Conservation (phyloP, 2,113 vertebrate genomes). For the Lanius ludovicianus region DNA sequence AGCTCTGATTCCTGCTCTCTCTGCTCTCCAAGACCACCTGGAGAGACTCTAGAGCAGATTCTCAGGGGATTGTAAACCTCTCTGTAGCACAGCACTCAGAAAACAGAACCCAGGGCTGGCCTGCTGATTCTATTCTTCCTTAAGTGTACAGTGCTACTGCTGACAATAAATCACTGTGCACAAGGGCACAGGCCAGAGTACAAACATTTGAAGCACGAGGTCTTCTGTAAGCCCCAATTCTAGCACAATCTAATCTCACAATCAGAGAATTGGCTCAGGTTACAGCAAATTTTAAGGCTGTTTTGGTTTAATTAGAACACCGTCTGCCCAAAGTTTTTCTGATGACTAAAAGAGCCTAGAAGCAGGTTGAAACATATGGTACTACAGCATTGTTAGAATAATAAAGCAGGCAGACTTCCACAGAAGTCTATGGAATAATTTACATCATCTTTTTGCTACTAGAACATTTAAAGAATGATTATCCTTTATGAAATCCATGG, state of each 20-base stretch:
- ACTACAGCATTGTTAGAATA: background rate
- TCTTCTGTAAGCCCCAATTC: background rate
- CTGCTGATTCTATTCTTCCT: background rate
- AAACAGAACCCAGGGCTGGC: background rate
- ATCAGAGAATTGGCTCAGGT: background rate
- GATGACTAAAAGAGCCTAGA: background rate
- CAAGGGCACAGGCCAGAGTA: background rate
- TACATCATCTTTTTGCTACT: background rate
- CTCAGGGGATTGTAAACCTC: background rate
- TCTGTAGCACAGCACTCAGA: background rate
- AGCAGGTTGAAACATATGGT: slow-evolving; percentile 16
- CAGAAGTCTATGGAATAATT: background rate
- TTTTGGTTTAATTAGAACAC: slow-evolving; percentile 1
- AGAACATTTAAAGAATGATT: background rate
- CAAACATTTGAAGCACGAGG: background rate
- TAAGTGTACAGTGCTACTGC: background rate
- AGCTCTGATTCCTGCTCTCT: background rate
- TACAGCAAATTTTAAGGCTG: background rate
- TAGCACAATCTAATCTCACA: background rate
- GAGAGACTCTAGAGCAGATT: background rate
- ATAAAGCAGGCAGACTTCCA: background rate
- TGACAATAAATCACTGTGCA: background rate
- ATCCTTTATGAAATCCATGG: background rate
- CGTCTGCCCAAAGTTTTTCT: background rate
- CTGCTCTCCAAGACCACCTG: background rate